Evolutionary conservation across 2,888 invertebrate genomes (phyloP).

Genomic region (Lasioglossum pauxillum): DNA sequence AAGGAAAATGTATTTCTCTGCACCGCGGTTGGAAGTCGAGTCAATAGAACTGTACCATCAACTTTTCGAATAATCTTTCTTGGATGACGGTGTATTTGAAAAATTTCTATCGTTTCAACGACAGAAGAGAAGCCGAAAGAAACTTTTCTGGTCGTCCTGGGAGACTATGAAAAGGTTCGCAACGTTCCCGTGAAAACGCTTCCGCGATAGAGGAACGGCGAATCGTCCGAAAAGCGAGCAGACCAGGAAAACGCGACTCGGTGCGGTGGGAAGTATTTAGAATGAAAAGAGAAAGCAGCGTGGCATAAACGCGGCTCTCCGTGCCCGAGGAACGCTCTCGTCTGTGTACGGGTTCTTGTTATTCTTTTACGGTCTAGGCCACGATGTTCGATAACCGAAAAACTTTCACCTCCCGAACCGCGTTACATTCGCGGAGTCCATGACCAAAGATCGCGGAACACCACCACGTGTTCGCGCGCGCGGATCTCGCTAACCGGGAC

Average conservation of each 20-base stretch:
- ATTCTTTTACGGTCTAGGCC: conserved; percentile 80
- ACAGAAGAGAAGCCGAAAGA: background rate
- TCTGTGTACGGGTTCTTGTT: conserved; percentile 59
- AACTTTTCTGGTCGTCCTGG: background rate
- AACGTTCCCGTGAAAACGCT: background rate
- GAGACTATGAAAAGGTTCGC: background rate
- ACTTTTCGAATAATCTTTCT: background rate
- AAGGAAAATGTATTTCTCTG: background rate
- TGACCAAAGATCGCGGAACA: conserved; percentile 64
- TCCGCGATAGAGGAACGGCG: background rate
- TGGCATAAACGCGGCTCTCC: conserved; percentile 41
- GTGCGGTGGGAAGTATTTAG: conserved; percentile 34
- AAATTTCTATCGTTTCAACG: background rate
- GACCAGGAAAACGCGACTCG: conserved; percentile 28
- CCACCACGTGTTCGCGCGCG: conserved; percentile 29
- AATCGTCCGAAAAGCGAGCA: background rate
- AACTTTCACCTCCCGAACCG: conserved; percentile 79
- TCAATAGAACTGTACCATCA: background rate
- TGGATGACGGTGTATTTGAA: background rate
- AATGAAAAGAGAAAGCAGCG: conserved; percentile 71
- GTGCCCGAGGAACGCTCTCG: conserved; percentile 49
- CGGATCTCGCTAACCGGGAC: background rate
- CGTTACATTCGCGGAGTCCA: conserved; percentile 59
- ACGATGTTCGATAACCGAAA: conserved; percentile 78
- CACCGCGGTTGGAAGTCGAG: background rate